Conservation (phyloP, 2,888 invertebrate species). For the Napeogenes sylphis region DNA sequence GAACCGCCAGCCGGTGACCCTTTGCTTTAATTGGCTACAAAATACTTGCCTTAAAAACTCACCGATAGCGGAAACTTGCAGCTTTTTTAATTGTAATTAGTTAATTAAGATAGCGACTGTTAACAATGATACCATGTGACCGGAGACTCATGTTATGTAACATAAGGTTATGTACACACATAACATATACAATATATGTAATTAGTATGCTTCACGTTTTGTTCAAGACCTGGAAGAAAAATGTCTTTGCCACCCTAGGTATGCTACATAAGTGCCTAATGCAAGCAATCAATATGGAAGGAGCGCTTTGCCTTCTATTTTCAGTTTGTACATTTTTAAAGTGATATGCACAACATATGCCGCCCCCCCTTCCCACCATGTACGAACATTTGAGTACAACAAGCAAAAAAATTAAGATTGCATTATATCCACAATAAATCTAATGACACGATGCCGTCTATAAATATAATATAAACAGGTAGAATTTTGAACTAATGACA, state of each 20-base stretch:
- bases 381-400: conserved; percentile 18
- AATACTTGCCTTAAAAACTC: conserved; percentile 65
- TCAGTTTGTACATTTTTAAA: not conserved
- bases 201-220: no score
- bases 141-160: no score
- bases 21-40: conserved; percentile 75
- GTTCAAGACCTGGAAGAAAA: no score
- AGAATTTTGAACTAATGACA: conserved; percentile 71
- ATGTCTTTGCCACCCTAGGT: no score
- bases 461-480: conserved; percentile 75
- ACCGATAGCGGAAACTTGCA: conserved; percentile 52
- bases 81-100: conserved; percentile 29
- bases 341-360: conserved; percentile 1
- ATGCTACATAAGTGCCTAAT: no score
- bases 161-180: no score
- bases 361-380: not conserved
- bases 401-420: conserved; percentile 69
- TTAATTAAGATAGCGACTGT: no score
- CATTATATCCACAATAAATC: conserved; percentile 77
- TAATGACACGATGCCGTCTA: conserved; percentile 76
- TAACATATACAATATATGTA: no score
- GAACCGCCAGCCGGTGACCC: conserved; percentile 58
- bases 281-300: no score
- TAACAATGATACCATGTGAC: no score
- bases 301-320: not conserved